A percentile compares a stretch with the other conserved stretches of the same genome.
Conservation (phyloP, 2,113 vertebrate genomes). For the Tachysurus fulvidraco region DNA sequence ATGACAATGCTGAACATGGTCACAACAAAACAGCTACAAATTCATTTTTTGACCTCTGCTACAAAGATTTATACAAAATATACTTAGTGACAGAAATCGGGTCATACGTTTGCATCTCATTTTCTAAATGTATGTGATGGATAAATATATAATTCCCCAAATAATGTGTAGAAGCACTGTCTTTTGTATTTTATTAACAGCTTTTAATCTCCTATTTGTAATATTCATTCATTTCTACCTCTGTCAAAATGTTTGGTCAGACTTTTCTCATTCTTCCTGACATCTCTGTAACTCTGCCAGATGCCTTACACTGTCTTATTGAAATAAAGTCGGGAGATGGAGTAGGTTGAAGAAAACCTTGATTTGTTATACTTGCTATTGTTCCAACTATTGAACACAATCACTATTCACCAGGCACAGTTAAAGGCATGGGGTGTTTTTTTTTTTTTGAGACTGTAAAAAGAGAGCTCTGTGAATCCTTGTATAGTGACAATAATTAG, state of each 20-base stretch:
- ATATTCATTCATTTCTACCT: background rate
- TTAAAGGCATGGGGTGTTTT: background rate
- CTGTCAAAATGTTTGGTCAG: constrained; percentile 5
- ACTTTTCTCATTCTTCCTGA: background rate
- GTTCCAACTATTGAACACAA: background rate
- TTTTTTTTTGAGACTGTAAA: background rate
- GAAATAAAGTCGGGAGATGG: background rate
- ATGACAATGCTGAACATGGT: no score
- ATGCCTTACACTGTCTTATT: background rate
- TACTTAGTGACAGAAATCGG: background rate
- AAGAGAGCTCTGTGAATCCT: background rate
- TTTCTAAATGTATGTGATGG: background rate
- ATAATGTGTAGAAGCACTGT: background rate
- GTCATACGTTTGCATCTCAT: background rate
- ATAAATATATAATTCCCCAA: background rate
- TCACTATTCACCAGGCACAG: background rate
- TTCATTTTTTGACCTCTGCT: no score
- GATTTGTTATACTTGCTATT: background rate
- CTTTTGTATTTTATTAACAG: background rate
- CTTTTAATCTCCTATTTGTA: background rate
- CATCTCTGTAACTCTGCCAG: background rate
- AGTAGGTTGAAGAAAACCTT: background rate
- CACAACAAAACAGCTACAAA: no score
- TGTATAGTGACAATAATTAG: no score
- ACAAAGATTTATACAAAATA: no score